Conservation (phyloP, 2,797 vertebrate genomes). For the Diglossa cyanea region DNA sequence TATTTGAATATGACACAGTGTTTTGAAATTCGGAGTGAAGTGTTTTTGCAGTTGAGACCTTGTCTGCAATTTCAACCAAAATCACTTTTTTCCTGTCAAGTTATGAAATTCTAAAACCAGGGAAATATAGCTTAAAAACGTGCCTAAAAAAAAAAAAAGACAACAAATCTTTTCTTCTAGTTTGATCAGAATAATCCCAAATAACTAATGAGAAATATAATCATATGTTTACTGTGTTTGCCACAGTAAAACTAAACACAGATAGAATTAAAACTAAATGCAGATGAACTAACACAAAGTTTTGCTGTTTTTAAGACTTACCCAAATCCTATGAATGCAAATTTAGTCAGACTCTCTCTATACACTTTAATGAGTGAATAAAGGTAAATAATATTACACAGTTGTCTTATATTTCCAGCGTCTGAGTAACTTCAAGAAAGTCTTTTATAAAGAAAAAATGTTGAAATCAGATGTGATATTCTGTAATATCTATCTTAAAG, state of each 20-base stretch:
- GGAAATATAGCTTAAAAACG: background rate
- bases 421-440: background rate
- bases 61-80: constrained; percentile 8
- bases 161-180: background rate
- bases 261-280: background rate
- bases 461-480: background rate
- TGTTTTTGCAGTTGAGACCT: background rate
- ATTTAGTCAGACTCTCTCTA: background rate
- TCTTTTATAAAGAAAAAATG: background rate
- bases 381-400: background rate
- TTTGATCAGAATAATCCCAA: constrained; percentile 37
- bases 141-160: background rate
- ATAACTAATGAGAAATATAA: constrained; percentile 14
- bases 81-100: background rate
- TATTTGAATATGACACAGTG: background rate
- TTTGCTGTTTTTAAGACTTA: background rate
- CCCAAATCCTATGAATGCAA: background rate
- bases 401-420: background rate
- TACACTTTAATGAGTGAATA: background rate
- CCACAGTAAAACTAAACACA: background rate
- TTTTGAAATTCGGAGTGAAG: constrained; percentile 46
- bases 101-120: background rate
- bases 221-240: background rate
- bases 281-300: background rate
- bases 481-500: background rate